Evolutionary conservation across 53 echinoderm and acorn worm species (phyloP), one percentile per base, ranked within the genome.

Genomic region (Henricia sp.): DNA sequence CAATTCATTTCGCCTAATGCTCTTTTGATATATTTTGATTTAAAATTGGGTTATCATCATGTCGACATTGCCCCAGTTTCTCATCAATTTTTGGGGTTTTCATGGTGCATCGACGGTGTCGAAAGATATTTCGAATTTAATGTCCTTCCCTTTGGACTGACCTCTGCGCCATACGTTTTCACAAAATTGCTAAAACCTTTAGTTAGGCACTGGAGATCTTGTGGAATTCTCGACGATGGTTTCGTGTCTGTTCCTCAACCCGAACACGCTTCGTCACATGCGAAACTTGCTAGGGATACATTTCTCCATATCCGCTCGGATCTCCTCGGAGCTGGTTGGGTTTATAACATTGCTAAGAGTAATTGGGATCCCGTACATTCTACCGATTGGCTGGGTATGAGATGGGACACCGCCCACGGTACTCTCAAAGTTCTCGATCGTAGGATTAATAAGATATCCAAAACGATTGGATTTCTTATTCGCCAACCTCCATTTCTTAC

Each of bases 1-100:
- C 62, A 60, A 28, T 60, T 27, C 30, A 3, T 60, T 4, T 29
- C 62, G 26, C 29, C 5, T 3, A 60, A 28, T 60, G 62, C 62
- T 30, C 16, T 60, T 3, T 6, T 60, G 62, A 27, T 60, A 27
- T 60, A 25, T 13, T 69, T 69, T 69, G 70, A 69, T 43, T 43
- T 69, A 69, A 69, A 42, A 69, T 69, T 44, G 12, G 6, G 70
- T 21, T 69, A 69, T 28, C 70, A 69, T 26, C 70, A 69, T 28
- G 13, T 69, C 8, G 70, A 69, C 70, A 69, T 69, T 43, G 41
- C 70, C 24, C 42, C 46, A 17, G 23, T 26, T 42, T 69, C 42
- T 24, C 70, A n/a, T 13, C 21, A 3, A 5, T 44, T 0, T 69
- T 43, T 69, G 17, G 67, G 67, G 21, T 67, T 67, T 67, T 67